Base-by-base conservation (phyloP, 2,113 vertebrate species). In the Archilochus colubris region DNA sequence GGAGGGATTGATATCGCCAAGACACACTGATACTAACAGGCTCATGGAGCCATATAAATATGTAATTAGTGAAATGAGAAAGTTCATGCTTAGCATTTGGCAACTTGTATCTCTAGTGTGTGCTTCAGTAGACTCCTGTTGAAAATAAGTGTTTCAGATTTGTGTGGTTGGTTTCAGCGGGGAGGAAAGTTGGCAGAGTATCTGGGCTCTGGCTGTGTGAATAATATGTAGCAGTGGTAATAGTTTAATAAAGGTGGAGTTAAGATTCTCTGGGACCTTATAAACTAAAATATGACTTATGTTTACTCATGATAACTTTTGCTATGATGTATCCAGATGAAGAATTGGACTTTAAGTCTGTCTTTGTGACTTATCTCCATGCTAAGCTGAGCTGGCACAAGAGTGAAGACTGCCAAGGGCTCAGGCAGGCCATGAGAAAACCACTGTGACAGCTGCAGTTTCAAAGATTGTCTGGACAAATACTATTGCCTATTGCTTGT, bases 201-300 rank as follows among this genome's bases (percentile, higher is more conserved):
- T 87, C 80, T 33, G 33, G 57, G 54, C 67, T 86, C 62, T 78
- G 81, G 31, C 33, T 59, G 25, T 63, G 43, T 67, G 85, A 84
- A 36, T 89, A 80, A 70, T 57, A 33, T 6, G 4, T 73, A 88
- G 61, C 75, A 86, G 63, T 88, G 72, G 48, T 88, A 70, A 72
- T 75, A 62, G 62, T 69, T 75, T 80, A 72, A 82, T 86, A 75
- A 77, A 94, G 61, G 79, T 91, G 76, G 75, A 72, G 68, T 61
- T 93, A 72, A 88, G 61, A 74, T 59, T 91, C 70, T 87, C 14
- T 30, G 24, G 30, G 27, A 50, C 70, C 66, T 81, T 88, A 75
- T 81, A 88, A 91, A 58, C 51, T 91, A 30, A 61, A 82, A 55
- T 57, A 51, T 50, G 33, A 72, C 57, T 89, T 89, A 23, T 0